phyloP scores from a whole-genome alignment of 2,797 vertebrate genomes.

The Podarcis lilfordi region DNA sequence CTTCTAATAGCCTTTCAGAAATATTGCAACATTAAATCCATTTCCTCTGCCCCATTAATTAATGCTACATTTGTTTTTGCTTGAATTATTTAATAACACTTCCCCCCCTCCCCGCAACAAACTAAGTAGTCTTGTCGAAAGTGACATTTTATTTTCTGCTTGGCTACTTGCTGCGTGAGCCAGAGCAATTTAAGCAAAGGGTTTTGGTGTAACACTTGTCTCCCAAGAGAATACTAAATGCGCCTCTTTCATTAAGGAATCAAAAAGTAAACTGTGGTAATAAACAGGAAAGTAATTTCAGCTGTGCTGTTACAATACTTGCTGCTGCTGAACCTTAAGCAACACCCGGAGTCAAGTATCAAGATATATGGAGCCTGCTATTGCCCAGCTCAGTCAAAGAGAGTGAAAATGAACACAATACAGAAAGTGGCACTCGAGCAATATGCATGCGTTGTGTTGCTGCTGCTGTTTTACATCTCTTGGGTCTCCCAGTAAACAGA shows the following conservation, averaged over 20 bases:
- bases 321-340: not conserved
- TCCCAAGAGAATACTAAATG: conserved; percentile 60
- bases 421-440: conserved; percentile 35
- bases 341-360: conserved; percentile 13
- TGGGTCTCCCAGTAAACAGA: not conserved
- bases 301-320: not conserved
- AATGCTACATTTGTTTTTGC: conserved; percentile 50
- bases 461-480: conserved; percentile 12
- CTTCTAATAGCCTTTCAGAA: conserved; percentile 47
- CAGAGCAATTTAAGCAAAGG: conserved; percentile 58
- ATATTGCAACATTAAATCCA: conserved; percentile 25
- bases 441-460: not conserved
- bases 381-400: not conserved
- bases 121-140: conserved; percentile 58
- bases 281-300: conserved; percentile 63
- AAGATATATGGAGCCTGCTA: rapidly evolving
- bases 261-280: conserved; percentile 61
- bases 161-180: conserved; percentile 30
- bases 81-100: conserved; percentile 67
- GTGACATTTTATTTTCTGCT: conserved; percentile 57
- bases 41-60: conserved; percentile 56
- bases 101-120: conserved; percentile 25
- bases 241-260: conserved; percentile 62
- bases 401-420: conserved; percentile 6
- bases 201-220: conserved; percentile 48